Evolutionary conservation across 1,140 invertebrate genomes (phyloP).

Genomic region (Arctopsyche grandis): DNA sequence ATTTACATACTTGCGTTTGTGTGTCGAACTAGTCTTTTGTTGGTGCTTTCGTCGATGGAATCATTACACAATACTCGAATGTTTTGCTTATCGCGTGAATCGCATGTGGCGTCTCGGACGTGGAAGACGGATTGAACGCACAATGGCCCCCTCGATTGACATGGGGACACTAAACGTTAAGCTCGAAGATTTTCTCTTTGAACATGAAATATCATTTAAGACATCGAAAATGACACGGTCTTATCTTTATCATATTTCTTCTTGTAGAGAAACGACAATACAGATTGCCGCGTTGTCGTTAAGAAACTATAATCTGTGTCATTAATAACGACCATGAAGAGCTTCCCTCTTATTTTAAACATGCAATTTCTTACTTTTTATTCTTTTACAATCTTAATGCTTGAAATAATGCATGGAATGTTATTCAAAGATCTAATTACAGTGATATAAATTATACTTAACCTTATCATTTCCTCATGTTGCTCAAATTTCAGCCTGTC

Average conservation of each 20-base stretch:
- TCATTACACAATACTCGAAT: slow-evolving; percentile 3
- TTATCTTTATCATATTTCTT: slow-evolving; percentile 43
- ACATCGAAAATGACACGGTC: slow-evolving; percentile 26
- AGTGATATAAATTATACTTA: too few relatives aligned
- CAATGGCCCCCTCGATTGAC: slow-evolving; percentile 13
- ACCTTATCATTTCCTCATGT: too few relatives aligned
- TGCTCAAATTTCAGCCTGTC: too few relatives aligned
- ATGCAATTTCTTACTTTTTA: too few relatives aligned
- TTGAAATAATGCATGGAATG: too few relatives aligned
- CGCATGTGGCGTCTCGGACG: background rate
- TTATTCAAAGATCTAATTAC: too few relatives aligned
- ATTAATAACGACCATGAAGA: slow-evolving; percentile 24
- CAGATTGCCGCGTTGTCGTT: slow-evolving; percentile 42
- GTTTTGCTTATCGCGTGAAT: slow-evolving; percentile 12
- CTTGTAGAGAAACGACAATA: slow-evolving; percentile 10
- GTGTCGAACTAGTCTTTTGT: background rate
- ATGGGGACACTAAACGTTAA: slow-evolving; percentile 10
- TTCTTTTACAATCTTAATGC: too few relatives aligned
- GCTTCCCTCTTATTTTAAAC: too few relatives aligned
- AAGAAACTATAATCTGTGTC: slow-evolving; percentile 40
- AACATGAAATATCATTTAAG: slow-evolving; percentile 37
- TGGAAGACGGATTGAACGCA: background rate
- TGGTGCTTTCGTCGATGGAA: slow-evolving; percentile 4
- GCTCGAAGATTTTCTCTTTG: slow-evolving; percentile 12
- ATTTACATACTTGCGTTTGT: background rate